Evolutionary conservation across 2,797 vertebrate genomes (phyloP).

Genomic region (Gallinago nigripennis): DNA sequence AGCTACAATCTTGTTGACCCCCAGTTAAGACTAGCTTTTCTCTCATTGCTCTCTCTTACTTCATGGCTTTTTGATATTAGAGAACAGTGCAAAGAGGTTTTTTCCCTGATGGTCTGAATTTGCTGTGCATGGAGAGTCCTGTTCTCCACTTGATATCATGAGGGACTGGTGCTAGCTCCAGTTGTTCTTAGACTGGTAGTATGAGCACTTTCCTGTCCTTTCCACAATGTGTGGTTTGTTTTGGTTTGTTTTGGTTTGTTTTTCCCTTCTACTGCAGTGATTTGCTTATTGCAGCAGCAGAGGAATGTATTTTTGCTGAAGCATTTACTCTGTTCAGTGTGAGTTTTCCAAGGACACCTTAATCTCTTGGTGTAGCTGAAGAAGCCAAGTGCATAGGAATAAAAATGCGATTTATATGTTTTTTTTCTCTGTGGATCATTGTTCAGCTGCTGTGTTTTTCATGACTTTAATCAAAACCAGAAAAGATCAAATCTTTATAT

Average conservation of each 20-base stretch:
- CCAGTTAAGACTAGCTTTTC: background rate
- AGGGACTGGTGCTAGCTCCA: background rate
- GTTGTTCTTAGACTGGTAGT: background rate
- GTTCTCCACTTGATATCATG: background rate
- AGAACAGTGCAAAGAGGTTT: background rate
- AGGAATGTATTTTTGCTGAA: conserved; percentile 11
- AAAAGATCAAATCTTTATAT: background rate
- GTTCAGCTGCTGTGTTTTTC: background rate
- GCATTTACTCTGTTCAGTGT: background rate
- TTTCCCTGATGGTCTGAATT: background rate
- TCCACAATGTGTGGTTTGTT: background rate
- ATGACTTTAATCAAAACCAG: background rate
- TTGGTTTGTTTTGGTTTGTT: rapidly evolving
- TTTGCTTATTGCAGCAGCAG: conserved; percentile 11
- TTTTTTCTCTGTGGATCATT: background rate
- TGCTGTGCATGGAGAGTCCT: background rate
- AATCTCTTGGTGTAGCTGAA: background rate
- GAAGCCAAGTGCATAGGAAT: background rate
- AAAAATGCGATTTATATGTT: background rate
- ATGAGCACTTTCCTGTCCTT: background rate
- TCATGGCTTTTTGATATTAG: background rate
- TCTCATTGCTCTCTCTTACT: background rate
- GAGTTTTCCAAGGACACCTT: conserved; percentile 20
- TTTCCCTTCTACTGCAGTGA: background rate
- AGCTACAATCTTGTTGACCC: background rate